Percentiles rank a stretch among this genome's conserved stretches.
These are phyloP conservation scores for Phodopus roborovskii DNA, from an alignment of 2,113 vertebrate species.

Conservation along the genomic window DNA sequence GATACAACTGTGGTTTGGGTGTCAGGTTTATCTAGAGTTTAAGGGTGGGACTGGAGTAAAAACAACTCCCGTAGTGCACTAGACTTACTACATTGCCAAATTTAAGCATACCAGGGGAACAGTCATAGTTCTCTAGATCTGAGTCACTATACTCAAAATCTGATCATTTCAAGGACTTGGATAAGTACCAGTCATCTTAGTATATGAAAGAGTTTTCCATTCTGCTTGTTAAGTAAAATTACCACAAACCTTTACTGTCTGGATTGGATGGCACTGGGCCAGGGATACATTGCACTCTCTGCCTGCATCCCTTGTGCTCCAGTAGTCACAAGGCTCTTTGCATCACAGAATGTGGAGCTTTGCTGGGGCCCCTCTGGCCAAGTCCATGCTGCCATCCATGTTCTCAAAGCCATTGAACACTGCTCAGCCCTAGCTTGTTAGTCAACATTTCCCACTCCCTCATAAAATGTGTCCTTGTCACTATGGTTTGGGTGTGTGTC, in stretches of 20 bases:
- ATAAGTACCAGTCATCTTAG: neutral
- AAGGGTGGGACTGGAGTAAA: slow-evolving; percentile 28
- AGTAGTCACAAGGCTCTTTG: neutral
- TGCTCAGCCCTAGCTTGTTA: neutral
- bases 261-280: neutral
- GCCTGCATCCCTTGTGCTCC: neutral
- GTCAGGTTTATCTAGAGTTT: neutral
- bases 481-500: neutral
- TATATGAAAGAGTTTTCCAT: slow-evolving; percentile 4
- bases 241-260: neutral
- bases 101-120: neutral
- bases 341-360: neutral
- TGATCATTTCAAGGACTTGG: neutral
- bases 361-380: neutral
- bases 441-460: neutral
- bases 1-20: neutral
- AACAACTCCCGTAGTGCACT: neutral
- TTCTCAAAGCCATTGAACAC: neutral
- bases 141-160: neutral
- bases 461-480: neutral
- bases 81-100: neutral
- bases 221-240: neutral
- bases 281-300: neutral
- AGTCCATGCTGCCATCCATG: neutral
- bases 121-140: neutral